Percentiles rank a stretch among this genome's conserved stretches.
Conservation (phyloP, 2,888 invertebrate genomes). For the Heliconius hortense region DNA sequence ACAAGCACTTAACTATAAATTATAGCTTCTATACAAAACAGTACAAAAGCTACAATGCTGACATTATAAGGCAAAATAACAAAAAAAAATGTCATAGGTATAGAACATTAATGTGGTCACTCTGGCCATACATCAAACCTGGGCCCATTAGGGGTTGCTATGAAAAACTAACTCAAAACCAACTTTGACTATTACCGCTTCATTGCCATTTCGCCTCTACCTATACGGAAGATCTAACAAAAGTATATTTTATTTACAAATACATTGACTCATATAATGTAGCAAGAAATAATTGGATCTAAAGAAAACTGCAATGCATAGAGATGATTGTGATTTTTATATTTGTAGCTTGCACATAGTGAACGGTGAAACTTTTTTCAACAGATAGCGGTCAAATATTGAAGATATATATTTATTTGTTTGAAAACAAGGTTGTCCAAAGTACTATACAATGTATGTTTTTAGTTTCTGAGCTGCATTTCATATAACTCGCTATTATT, state of each 20-base stretch:
- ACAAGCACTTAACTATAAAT: constrained; percentile 19
- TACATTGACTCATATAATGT: constrained; percentile 38
- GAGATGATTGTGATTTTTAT: neutral
- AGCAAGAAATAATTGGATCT: neutral
- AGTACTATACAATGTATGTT: constrained; percentile 15
- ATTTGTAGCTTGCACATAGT: constrained; percentile 2
- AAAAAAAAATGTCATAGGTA: constrained; percentile 46
- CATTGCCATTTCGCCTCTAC: constrained; percentile 40
- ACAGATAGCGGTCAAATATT: constrained; percentile 45
- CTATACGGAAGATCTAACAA: constrained; percentile 22
- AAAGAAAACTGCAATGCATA: constrained; percentile 15
- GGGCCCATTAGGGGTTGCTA: constrained; percentile 53
- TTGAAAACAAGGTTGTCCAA: constrained; percentile 36
- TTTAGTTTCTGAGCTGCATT: constrained; percentile 7
- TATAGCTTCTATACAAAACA: constrained; percentile 20
- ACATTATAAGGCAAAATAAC: constrained; percentile 42
- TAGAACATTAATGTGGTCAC: constrained; percentile 52
- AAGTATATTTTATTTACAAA: constrained; percentile 11
- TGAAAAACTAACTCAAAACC: constrained; percentile 66
- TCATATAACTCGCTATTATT: neutral
- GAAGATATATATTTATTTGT: constrained; percentile 45
- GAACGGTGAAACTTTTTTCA: constrained; percentile 46
- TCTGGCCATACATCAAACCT: constrained; percentile 56
- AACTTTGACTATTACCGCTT: constrained; percentile 61
- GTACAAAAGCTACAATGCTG: constrained; percentile 24